phyloP scores from a whole-genome alignment of 2,797 vertebrate genomes.

The Peromyscus melanophrys region DNA sequence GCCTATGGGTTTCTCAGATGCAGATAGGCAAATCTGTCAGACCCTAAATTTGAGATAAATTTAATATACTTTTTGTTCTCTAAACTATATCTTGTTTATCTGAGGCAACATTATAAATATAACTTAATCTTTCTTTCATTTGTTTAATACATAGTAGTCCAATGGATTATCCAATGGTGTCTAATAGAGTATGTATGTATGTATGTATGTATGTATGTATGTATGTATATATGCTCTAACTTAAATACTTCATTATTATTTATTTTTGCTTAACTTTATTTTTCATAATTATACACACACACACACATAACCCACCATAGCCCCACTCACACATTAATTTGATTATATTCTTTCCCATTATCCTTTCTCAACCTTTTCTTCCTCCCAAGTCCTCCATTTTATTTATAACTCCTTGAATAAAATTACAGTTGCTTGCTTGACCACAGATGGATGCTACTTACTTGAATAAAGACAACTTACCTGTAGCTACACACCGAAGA shows the following conservation, averaged over 20 bases:
- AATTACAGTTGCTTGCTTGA: background rate
- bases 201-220: too few relatives aligned
- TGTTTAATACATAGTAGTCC: background rate
- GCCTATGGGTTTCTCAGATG: background rate
- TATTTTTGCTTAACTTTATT: background rate
- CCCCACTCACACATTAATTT: background rate
- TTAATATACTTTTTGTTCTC: background rate
- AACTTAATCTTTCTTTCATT: slow-evolving; percentile 45
- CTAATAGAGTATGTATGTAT: background rate
- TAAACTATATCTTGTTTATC: background rate
- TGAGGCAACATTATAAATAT: background rate
- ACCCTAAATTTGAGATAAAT: slow-evolving; percentile 3
- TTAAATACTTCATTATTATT: slow-evolving; percentile 12
- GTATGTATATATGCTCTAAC: background rate
- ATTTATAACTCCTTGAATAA: background rate
- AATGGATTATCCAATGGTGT: background rate
- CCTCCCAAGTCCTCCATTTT: background rate
- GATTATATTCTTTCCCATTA: background rate
- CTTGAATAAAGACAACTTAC: background rate
- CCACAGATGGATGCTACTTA: background rate
- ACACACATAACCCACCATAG: background rate
- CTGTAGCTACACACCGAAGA: background rate
- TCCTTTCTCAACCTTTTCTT: background rate
- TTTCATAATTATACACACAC: background rate
- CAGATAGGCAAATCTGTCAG: background rate